Base-by-base conservation (phyloP, 2,888 invertebrate species). In the Philhelius pedissequus region DNA sequence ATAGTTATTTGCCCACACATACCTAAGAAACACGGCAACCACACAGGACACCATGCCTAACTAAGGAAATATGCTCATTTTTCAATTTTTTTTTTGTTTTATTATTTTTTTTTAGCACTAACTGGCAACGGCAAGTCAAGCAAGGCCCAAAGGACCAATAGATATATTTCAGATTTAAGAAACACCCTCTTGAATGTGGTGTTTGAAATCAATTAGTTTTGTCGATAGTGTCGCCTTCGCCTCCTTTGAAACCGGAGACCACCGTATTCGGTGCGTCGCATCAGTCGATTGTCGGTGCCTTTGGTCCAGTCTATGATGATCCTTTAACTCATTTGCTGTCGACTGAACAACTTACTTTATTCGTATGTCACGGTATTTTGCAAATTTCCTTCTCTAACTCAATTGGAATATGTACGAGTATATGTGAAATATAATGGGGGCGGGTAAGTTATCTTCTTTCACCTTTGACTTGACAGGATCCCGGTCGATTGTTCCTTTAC, bases 201-300 rank as follows among this genome's bases (percentile, higher is more conserved):
- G 89, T 89, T 90, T 89, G 88, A 90, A 91, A 91, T 91, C 91
- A 91, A 91, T 91, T 91, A 91, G 91, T 90, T 91, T 91, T 91
- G 90, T 90, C 89, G 89, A 89, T 88, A 88, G 88, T 90, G 90
- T 90, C 90, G 90, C 90, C 89, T 89, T 89, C 88, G 87, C 86
- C 87, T 86, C 83, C 86, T 87, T 86, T 86, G 87, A 82, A 86
- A 81, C 73, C 66, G 27, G 79, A 78, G 80, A 86, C 76, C 73
- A 79, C 71, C 75, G 30, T 18, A 70, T 66, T 70, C 20, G 54
- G 48, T 22, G 71, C n/a, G n/a, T n/a, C n/a, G n/a, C n/a, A n/a
- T n/a, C n/a, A n/a, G n/a, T 71, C 71, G 77, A 4, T 15, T 22
- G 80, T 80, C 84, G 76, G 81, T 58, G 22, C 50, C 64, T 77